phyloP scores from a whole-genome alignment of 2,113 vertebrate genomes.

The Sphaerodactylus townsendi region DNA sequence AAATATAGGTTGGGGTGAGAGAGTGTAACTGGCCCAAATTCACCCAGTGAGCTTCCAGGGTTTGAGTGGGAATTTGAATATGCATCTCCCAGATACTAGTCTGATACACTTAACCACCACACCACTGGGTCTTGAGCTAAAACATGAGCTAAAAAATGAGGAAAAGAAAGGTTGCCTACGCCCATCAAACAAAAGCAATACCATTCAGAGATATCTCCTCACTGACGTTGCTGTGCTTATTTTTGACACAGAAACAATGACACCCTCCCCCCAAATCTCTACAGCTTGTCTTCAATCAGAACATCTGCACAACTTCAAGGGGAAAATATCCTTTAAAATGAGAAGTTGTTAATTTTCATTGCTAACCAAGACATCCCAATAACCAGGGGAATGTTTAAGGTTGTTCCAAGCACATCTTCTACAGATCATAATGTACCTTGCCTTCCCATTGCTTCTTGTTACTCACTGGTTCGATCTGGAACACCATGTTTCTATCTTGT shows the following conservation, averaged over 20 bases:
- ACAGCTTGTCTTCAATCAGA: too few species aligned
- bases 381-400: slow-evolving; percentile 32
- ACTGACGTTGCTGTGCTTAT: not conserved
- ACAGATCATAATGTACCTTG: not conserved
- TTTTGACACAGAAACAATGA: not conserved
- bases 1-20: too few species aligned
- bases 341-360: slow-evolving; percentile 20
- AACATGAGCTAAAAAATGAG: not conserved
- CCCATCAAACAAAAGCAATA: not conserved
- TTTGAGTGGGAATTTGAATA: too few species aligned
- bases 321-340: not conserved
- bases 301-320: not conserved
- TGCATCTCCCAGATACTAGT: too few species aligned
- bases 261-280: not conserved
- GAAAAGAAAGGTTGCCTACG: not conserved
- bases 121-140: too few species aligned
- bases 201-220: too few species aligned
- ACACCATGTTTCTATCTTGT: not conserved
- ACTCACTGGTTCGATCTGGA: not conserved
- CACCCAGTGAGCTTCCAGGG: too few species aligned
- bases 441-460: slow-evolving; percentile 11
- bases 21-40: too few species aligned
- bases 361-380: slow-evolving; percentile 3
- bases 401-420: slow-evolving; percentile 14
- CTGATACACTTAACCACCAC: too few species aligned